A percentile compares a stretch with the other conserved stretches of the same genome.
Evolutionary conservation across 1,140 invertebrate genomes (phyloP).

Genomic region (Belonocnema kinseyi): DNA sequence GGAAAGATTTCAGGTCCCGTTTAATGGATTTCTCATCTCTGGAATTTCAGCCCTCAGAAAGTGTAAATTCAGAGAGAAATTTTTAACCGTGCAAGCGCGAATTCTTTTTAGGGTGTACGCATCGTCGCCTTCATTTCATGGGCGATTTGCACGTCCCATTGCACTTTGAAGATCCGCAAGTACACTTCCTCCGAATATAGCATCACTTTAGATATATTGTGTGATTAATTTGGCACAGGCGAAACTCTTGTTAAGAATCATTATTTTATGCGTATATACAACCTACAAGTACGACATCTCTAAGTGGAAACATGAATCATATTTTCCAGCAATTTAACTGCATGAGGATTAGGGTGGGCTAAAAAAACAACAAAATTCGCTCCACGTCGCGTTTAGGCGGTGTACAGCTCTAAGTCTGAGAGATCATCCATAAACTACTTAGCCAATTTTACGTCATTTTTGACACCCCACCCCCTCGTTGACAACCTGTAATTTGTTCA

Average conservation of each 20-base stretch:
- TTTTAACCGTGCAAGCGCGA: not conserved
- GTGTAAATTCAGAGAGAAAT: not conserved
- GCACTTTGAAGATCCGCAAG: not conserved
- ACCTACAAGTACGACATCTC: no score
- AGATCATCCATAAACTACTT: no score
- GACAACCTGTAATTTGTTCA: no score
- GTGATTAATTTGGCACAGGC: conserved; percentile 23
- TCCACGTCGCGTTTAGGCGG: no score
- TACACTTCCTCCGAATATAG: conserved; percentile 9
- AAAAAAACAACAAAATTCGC: no score
- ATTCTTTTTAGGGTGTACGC: conserved; percentile 37
- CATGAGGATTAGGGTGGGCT: no score
- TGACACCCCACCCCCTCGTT: no score
- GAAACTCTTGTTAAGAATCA: conserved; percentile 7
- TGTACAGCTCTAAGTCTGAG: no score
- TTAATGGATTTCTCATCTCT: not conserved
- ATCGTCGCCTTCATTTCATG: conserved; percentile 48
- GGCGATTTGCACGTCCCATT: conserved; percentile 37
- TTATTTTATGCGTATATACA: not conserved
- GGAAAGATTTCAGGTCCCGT: no score
- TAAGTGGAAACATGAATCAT: not conserved
- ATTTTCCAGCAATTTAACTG: no score
- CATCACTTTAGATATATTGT: conserved; percentile 13
- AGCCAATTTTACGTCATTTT: no score
- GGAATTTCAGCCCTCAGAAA: not conserved